Evolutionary conservation across 2,888 invertebrate species (phyloP), one percentile per base, ranked within the genome.

Genomic region (Dicyrtoma fusca): DNA sequence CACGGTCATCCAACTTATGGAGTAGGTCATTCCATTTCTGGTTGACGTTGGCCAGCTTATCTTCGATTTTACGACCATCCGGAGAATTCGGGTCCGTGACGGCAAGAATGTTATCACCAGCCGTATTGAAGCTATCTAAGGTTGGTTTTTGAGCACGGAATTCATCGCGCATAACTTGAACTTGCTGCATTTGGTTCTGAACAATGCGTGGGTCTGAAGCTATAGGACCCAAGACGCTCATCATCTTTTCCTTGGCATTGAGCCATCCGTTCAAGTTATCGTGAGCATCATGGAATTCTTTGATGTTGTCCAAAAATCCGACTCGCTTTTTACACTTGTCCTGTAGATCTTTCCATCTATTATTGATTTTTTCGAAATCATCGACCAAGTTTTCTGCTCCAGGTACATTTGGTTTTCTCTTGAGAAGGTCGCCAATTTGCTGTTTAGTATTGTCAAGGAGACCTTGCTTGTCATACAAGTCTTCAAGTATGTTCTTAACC

Each of bases 151-250:
- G 96, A 0, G 92, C 90, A 74, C 94, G 88, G 87, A 97, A 92
- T 85, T 98, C 97, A 83, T 97, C 97, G 74, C 96, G 89, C 62
- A 98, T 87, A 0, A 97, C 95, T 87, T 86, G 84, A 62, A 87
- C 86, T 87, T 95, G 95, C 82, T 96, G 95, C 19, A 96, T 92
- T 87, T 97, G 97, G 47, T 94, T 95, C 82, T 94, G 92, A 1
- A 97, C 94, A 91, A 97, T 93, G 69, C 95, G 88, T 0, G 96
- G 94, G 84, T 98, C 97, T 0, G 95, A 93, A 0, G 96, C 95
- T 81, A 98, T 95, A 0, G 97, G 97, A 19, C 97, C 97, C 0
- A 98, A 86, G 0, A 96, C 97, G 0, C 92, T 90, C 84, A 98
- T 87, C 96, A 98, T 97, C 81, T 94, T 91, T 82, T 97, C 96